Evolutionary conservation across 1,140 invertebrate species (phyloP), one percentile per base, ranked within the genome.

Genomic region (Bemisia tabaci): DNA sequence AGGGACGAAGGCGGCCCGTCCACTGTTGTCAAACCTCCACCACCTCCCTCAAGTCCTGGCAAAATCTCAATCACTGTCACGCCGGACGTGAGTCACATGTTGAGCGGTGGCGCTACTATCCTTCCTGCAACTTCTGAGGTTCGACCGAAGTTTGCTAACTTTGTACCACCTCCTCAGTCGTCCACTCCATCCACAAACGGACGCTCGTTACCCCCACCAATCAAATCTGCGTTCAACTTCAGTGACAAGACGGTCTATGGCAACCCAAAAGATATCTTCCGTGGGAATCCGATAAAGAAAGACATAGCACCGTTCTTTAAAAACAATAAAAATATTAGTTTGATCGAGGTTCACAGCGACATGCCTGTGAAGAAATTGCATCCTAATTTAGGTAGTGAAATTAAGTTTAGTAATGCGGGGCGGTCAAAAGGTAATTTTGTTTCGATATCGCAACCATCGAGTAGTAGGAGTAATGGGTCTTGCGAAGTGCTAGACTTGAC

Each of bases 191-290:
- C 33, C 33, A n/a, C n/a, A n/a, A 48, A 48, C 17, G 33, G 33
- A 5, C 33, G 33, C 17, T 48, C 33, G 5, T 48, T 48, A 48
- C 33, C 33, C 17, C 33, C 33, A 48, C 33, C 33, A 9, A 5
- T 48, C 17, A 48, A 48, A 17, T 48, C 33, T 9, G 33, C 33
- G 17, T 48, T 9, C 17, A 48, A 48, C 33, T 48, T 48, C 17
- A 80, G 39, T 84, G 82, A 21, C 84, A 86, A 81, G 67, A 86
- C 79, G 0, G 82, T 87, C 5, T 87, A 88, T 69, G 85, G 85
- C 0, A 85, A 87, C 75, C 86, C 86, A 0, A 87, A 87, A 71
- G 85, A 87, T 68, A 79, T 82, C 11, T 77, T 84, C 17, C 33
- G 33, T 48, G 5, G 33, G 5, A 48, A 17, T 48, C 33, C 5